Evolutionary conservation across 2,113 vertebrate species (phyloP).

Genomic region (Phrynocephalus versicolor): DNA sequence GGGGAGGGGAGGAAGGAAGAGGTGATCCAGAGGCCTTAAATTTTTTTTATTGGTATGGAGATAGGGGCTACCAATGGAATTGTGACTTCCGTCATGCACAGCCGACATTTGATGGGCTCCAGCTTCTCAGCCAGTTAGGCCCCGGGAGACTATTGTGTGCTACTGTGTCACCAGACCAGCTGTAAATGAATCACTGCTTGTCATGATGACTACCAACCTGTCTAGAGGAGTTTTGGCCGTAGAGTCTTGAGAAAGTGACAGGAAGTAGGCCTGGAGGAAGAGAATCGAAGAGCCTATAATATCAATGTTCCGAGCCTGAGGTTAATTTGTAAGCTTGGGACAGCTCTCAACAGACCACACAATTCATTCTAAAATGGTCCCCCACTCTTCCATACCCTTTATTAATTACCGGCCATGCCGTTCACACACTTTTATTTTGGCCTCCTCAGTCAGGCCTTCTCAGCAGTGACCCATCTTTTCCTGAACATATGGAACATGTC

Average conservation of each 20-base stretch:
- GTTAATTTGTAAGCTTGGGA: background rate
- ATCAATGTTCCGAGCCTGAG: background rate
- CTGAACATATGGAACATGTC: background rate
- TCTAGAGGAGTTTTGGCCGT: background rate
- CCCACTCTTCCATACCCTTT: background rate
- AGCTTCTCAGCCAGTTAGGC: background rate
- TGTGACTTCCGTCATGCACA: background rate
- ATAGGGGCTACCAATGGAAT: background rate
- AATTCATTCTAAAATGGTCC: background rate
- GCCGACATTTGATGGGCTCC: background rate
- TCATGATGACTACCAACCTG: background rate
- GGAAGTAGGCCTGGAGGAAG: background rate
- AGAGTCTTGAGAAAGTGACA: background rate
- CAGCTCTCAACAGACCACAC: background rate
- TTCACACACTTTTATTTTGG: background rate
- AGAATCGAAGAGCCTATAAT: background rate
- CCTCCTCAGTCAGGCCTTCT: background rate
- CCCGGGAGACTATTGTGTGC: background rate
- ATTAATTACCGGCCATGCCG: background rate
- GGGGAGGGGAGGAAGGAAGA: background rate
- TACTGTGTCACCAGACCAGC: background rate
- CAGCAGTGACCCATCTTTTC: background rate
- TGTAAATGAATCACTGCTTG: slow-evolving; percentile 3
- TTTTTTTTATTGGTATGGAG: background rate
- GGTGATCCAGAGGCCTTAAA: background rate